These are phyloP conservation scores for Parapsyche elsis DNA, from an alignment of 1,140 invertebrate genomes.

Conservation along the genomic window DNA sequence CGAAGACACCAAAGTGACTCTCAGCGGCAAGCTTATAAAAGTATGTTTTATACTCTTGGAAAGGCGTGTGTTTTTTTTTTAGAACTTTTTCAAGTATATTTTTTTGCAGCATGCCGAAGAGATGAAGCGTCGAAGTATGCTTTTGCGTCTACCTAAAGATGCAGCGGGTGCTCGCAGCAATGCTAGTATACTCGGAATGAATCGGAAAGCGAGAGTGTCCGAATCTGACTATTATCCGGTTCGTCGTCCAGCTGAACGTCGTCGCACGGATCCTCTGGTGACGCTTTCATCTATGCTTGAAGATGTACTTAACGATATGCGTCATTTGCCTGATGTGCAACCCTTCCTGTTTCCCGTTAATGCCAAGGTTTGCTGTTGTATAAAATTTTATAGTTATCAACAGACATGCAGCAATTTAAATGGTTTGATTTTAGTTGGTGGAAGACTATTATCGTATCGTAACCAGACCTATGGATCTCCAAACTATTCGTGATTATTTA, in stretches of 20 bases:
- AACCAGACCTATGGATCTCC: constrained; percentile 95
- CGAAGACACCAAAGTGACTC: constrained; percentile 89
- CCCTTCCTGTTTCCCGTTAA: constrained; percentile 96
- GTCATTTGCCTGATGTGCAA: constrained; percentile 90
- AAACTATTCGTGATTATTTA: constrained; percentile 94
- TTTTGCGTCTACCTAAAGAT: constrained; percentile 88
- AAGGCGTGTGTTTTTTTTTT: not conserved
- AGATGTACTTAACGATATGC: constrained; percentile 92
- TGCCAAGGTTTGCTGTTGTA: constrained; percentile 74
- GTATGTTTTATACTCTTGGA: constrained; percentile 62
- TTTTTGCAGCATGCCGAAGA: constrained; percentile 79
- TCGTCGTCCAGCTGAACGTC: constrained; percentile 87
- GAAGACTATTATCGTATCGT: constrained; percentile 96
- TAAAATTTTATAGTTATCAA: not conserved
- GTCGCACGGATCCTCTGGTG: constrained; percentile 96
- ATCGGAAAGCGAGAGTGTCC: constrained; percentile 75
- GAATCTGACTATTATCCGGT: constrained; percentile 96
- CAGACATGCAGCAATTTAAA: constrained; percentile 1
- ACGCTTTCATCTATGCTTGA: constrained; percentile 94
- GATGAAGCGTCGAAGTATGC: constrained; percentile 79
- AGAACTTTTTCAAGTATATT: not conserved
- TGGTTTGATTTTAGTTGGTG: constrained; percentile 71
- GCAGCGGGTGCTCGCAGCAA: constrained; percentile 74
- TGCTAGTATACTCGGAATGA: constrained; percentile 65
- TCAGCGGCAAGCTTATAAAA: constrained; percentile 85